Base-by-base conservation (phyloP, 1,140 invertebrate species). In the Muscidifurax raptorellus region DNA sequence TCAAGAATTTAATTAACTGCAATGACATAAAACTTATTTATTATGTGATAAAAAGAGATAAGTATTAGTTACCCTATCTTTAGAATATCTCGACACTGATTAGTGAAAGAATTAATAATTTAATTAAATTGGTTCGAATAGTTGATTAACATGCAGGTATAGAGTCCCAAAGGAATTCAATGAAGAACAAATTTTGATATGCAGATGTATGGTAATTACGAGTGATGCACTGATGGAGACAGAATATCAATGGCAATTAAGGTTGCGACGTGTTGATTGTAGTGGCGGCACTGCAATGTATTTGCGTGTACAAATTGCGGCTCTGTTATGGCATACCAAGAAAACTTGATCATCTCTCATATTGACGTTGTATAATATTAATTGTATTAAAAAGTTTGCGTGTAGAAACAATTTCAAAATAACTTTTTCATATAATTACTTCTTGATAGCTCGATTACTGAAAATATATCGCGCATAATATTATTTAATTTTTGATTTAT, bases 181-280 rank as follows among this genome's bases (percentile, higher is more conserved):
- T 7, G 22, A n/a, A n/a, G 13, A 47, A 75, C 22, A 2, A 75
- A 44, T 47, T 47, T 75, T 25, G 36, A 75, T 75, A 44, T 44
- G 72, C 36, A 75, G 40, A 75, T 75, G 36, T 27, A 75, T 75
- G 36, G 72, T 75, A 75, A 75, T 44, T 75, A 75, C 6, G 72
- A 75, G 22, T 44, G 72, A 25, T 27, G 22, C 13, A 25, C 32
- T 75, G 2, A 25, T 27, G 72, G n/a, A 75, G 72, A 40, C 36
- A 36, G 6, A 44, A 44, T 75, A 36, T 75, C 36, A 75, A 44
- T 44, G 40, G 25, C 15, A 75, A 75, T 75, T 44, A 75, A 13
- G 15, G 15, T 2, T 72, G 18, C 32, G 27, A 36, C 32, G 10
- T 69, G 67, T 28, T 28, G 67, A 28, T 69, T 12, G 67, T 69